A percentile compares a stretch with the other conserved stretches of the same genome.
phyloP scores from a whole-genome alignment of 2,888 invertebrate species.

The Drosophila robusta region DNA sequence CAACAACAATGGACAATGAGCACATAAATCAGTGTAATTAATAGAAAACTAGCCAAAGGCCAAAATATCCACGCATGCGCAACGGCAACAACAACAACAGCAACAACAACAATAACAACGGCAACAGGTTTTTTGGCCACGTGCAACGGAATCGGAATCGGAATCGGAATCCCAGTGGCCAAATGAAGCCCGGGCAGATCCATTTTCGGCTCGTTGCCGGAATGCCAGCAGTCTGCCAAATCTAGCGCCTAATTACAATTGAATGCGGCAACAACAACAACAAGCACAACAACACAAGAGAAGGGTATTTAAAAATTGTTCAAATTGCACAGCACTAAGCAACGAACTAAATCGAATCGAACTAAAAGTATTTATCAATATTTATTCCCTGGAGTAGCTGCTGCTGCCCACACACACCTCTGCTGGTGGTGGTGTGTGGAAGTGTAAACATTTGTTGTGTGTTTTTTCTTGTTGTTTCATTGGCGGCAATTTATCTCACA shows the following conservation, averaged over 20 bases:
- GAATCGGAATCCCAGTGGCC: conserved; percentile 25
- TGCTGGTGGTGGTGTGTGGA: too few species aligned
- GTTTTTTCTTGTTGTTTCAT: conserved; percentile 41
- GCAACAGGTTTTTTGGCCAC: conserved; percentile 43
- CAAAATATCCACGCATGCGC: conserved; percentile 57
- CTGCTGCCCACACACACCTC: conserved; percentile 3
- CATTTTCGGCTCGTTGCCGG: conserved; percentile 49
- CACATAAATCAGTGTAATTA: conserved; percentile 98
- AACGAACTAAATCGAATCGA: conserved; percentile 1
- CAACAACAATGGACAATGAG: conserved; percentile 94
- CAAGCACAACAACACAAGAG: conserved; percentile 5
- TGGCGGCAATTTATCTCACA: conserved; percentile 82
- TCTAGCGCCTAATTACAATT: conserved; percentile 59
- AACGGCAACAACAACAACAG: conserved; percentile 25
- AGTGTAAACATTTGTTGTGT: conserved; percentile 59
- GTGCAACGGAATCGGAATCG: conserved; percentile 27
- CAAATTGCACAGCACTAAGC: conserved; percentile 24
- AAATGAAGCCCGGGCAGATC: conserved; percentile 49
- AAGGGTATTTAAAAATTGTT: conserved; percentile 18
- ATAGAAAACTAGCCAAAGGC: conserved; percentile 85
- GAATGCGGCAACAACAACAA: conserved; percentile 28
- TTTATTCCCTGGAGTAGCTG: conserved; percentile 28
- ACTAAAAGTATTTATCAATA: conserved; percentile 41
- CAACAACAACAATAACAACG: conserved; percentile 14
- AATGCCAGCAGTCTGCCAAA: conserved; percentile 45